Percentiles rank a stretch among this genome's conserved stretches.
phyloP scores from a whole-genome alignment of 2,797 vertebrate genomes.

The Sebastes kiyomatsui region DNA sequence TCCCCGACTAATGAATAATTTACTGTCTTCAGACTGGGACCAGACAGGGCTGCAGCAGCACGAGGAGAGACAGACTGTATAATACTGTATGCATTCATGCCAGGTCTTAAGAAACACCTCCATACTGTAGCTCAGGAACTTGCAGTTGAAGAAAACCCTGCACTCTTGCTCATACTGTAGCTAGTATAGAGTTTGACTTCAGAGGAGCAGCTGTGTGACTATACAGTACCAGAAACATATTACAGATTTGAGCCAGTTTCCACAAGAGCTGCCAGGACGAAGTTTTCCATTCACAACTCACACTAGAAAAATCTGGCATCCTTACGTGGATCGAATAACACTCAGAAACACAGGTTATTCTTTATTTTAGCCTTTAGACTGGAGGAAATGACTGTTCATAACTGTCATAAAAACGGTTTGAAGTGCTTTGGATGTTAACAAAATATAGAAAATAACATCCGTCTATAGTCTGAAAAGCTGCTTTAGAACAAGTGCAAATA shows the following conservation, averaged over 20 bases:
- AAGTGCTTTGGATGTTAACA: background rate
- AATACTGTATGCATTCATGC: constrained; percentile 1
- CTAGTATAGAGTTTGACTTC: background rate
- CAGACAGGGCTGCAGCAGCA: constrained; percentile 46
- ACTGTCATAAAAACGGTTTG: background rate
- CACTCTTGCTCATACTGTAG: background rate
- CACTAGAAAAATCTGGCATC: constrained; percentile 14
- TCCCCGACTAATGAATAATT: constrained; percentile 68
- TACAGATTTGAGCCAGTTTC: constrained; percentile 42
- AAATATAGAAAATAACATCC: background rate
- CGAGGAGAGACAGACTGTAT: background rate
- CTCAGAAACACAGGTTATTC: background rate
- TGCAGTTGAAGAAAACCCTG: background rate
- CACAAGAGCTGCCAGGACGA: constrained; percentile 31
- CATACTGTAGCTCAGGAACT: constrained; percentile 1
- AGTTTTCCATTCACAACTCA: constrained; percentile 46
- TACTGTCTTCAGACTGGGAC: constrained; percentile 47
- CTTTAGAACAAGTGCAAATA: constrained; percentile 12
- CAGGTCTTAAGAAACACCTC: constrained; percentile 23
- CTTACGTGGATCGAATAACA: constrained; percentile 7
- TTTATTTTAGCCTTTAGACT: constrained; percentile 3
- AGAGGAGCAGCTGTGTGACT: constrained; percentile 46
- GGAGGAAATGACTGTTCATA: background rate
- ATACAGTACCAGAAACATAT: constrained; percentile 31
- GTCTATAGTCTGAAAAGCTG: background rate